Base-by-base conservation (phyloP, 30 jellyfish, hydroid and myxozoan species). In the Nemopilema nomurai region DNA sequence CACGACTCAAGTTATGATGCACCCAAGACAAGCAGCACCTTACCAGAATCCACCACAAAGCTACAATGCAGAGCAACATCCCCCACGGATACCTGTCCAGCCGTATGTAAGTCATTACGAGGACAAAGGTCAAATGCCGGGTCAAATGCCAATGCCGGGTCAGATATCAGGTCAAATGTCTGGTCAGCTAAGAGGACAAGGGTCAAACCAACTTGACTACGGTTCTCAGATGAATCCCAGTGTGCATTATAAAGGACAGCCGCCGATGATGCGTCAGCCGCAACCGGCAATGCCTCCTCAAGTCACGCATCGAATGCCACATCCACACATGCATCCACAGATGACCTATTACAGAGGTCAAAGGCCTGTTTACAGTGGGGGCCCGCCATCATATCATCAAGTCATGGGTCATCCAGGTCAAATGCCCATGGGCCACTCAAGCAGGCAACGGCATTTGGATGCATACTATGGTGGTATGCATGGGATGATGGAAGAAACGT, bases 401-500 rank as follows among this genome's bases (percentile, higher is more conserved):
- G 23, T 23, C 16, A 19, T 73, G 7, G 83, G 33, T 19, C 64
- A 19, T 3, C 64, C 0, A 24, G 80, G 80, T 17, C 69, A 73
- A 21, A 73, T 31, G 70, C 69, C 83, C 9, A 20, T 73, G 25
- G 22, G 51, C 8, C 83, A 73, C 25, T 24, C 64, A 17, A 73
- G 69, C 83, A 73, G 83, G 51, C 83, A 73, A 69, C 83, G 51
- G 32, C 83, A 73, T 18, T 4, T 73, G 49, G 83, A 73, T 19
- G 49, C 69, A 30, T 31, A 9, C n/a, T 33, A 13, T 20, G 57
- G 57, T 3, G 57, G 57, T 41, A 73, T 73, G 83, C 83, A 73
- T 73, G 83, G 83, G 9, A 73, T 73, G 83, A 73, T 73, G 83
- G 83, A 73, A 31, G 83, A 73, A 41, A 32, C 70, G 23, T 73